Percentiles rank a stretch among this genome's conserved stretches.
Conservation (phyloP, 2,113 vertebrate species). For the Mormyrus lacerda region DNA sequence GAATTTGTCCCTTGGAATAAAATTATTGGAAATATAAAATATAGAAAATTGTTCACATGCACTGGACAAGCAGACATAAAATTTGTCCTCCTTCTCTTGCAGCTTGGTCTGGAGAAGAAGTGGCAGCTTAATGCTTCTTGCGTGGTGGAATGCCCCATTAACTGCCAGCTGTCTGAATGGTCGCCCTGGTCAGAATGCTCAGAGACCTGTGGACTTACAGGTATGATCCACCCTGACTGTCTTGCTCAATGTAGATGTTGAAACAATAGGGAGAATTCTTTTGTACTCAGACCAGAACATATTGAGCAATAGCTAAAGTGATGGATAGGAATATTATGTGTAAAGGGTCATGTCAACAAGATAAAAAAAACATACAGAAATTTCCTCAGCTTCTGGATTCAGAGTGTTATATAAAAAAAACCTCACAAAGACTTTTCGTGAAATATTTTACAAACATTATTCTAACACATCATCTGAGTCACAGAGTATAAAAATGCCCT, state of each 20-base stretch:
- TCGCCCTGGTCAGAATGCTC: constrained; percentile 88
- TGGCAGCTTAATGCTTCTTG: constrained; percentile 94
- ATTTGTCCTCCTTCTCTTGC: constrained; percentile 14
- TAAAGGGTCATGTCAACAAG: neutral
- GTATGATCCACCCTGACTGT: constrained; percentile 48
- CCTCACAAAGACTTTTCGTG: neutral
- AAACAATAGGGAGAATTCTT: neutral
- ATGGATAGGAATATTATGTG: neutral
- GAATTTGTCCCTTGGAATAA: neutral
- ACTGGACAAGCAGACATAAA: neutral
- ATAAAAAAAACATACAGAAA: neutral
- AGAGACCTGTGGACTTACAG: constrained; percentile 83
- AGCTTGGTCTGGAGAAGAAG: constrained; percentile 83
- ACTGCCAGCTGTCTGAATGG: constrained; percentile 96
- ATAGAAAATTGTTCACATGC: neutral
- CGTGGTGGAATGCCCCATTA: constrained; percentile 88
- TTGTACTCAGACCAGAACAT: neutral
- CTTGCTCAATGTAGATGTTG: neutral
- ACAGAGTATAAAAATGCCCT: constrained; percentile 4
- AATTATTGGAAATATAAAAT: neutral
- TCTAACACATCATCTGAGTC: neutral
- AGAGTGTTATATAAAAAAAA: neutral
- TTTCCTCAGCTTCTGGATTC: neutral
- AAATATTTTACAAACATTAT: neutral
- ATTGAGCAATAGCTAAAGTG: neutral